Conservation (phyloP, 1,140 invertebrate genomes). For the Parapsyche elsis region DNA sequence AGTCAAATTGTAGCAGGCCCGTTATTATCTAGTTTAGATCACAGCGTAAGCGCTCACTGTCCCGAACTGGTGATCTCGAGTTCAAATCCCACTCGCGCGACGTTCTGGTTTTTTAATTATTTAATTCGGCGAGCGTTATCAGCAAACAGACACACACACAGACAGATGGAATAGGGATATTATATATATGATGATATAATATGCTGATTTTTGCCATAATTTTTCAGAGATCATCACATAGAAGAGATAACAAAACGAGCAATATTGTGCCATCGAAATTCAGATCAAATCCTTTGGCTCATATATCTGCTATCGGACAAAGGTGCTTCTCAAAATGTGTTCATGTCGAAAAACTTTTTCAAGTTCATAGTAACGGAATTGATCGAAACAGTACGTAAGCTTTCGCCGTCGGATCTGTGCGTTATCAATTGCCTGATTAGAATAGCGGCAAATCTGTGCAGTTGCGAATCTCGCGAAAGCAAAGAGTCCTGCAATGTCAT, state of each 20-base stretch:
- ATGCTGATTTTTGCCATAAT: no score
- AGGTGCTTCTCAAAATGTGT: neutral
- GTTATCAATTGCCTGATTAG: slow-evolving; percentile 43
- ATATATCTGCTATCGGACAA: slow-evolving; percentile 30
- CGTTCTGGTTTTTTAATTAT: no score
- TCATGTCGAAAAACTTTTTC: slow-evolving; percentile 24
- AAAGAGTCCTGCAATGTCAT: slow-evolving; percentile 54
- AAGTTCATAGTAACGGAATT: slow-evolving; percentile 12
- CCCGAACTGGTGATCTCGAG: no score
- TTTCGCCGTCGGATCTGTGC: neutral
- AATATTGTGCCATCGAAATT: slow-evolving; percentile 1
- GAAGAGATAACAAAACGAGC: slow-evolving; percentile 32
- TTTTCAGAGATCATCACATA: slow-evolving; percentile 31
- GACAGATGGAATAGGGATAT: no score
- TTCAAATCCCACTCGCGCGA: no score
- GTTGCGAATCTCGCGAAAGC: slow-evolving; percentile 51
- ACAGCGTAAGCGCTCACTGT: no score
- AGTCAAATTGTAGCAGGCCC: no score
- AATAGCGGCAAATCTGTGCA: slow-evolving; percentile 50
- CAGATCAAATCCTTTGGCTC: slow-evolving; percentile 29
- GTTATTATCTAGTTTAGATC: no score
- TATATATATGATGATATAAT: no score
- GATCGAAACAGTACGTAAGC: slow-evolving; percentile 6
- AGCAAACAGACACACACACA: no score
- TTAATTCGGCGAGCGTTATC: no score